These are phyloP conservation scores for Halocynthia aurantium DNA, from an alignment of 23 tunicate species.

Conservation along the genomic window DNA sequence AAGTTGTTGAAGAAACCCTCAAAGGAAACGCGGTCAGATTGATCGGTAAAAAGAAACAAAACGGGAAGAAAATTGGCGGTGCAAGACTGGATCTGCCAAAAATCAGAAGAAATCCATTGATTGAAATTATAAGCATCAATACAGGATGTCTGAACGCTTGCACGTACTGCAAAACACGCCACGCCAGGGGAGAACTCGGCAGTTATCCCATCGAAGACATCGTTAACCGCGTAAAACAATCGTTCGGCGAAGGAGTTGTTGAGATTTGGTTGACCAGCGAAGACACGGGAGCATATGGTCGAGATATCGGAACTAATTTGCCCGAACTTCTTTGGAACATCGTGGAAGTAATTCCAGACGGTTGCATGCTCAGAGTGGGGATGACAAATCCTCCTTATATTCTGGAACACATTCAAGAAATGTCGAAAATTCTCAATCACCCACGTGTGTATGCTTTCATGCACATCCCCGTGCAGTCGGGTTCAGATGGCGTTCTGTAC, in stretches of 20 bases:
- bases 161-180: slow-evolving; percentile 98
- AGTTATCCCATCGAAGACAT: slow-evolving; percentile 87
- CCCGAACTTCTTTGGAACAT: slow-evolving; percentile 77
- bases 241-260: slow-evolving; percentile 97
- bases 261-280: slow-evolving; percentile 98
- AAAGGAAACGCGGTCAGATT: slow-evolving; percentile 96
- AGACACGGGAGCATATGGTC: slow-evolving; percentile 99
- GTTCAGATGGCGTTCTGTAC: slow-evolving; percentile 73
- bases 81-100: slow-evolving; percentile 80
- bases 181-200: slow-evolving; percentile 87
- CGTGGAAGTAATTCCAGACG: slow-evolving; percentile 94
- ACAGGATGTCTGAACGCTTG: slow-evolving; percentile 98
- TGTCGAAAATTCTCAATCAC: slow-evolving; percentile 77
- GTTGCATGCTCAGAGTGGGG: slow-evolving; percentile 97
- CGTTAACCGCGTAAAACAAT: slow-evolving; percentile 63
- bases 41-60: slow-evolving; percentile 76
- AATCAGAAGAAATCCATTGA: slow-evolving; percentile 90
- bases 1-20: slow-evolving; percentile 98
- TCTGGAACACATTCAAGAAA: slow-evolving; percentile 88
- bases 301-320: slow-evolving; percentile 85
- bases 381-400: slow-evolving; percentile 99
- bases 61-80: slow-evolving; percentile 81
- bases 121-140: slow-evolving; percentile 97
- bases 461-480: slow-evolving; percentile 97
- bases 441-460: slow-evolving; percentile 96